Base-by-base conservation (phyloP, 2,888 invertebrate genomes). In the Liopterus haemorrhoidalis region DNA sequence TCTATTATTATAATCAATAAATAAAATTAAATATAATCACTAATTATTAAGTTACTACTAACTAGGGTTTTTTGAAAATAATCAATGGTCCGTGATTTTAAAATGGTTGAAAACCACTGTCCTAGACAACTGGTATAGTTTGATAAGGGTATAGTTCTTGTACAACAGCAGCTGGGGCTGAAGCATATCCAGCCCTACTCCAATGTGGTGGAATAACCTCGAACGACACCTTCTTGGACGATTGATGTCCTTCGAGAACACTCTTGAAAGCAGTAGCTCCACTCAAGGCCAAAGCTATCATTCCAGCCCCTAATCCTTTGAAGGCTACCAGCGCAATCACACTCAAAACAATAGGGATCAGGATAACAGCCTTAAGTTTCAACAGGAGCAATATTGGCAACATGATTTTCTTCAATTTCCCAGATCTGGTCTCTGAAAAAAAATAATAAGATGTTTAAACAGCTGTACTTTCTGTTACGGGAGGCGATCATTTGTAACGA, bases 301-400 rank as follows among this genome's bases (percentile, higher is more conserved):
- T 59, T 36, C 81, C 78, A 20, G 76, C 73, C 46, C 76, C 78
- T 41, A 82, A 68, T 41, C 79, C 80, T 64, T 80, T 81, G 56
- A 81, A 72, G 5, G 81, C 77, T 36, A 81, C 70, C 49, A 81
- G 64, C n/a, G 76, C 76, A 32, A 82, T 72, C 44, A 74, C 60
- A 16, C 76, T 73, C 50, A 82, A 69, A 32, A 79, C 61, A 18
- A 79, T 70, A 20, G 81, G 80, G 39, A 81, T 61, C 32, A 80
- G 67, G 22, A 81, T 68, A 27, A 74, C 70, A 39, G 77, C 73
- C 62, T 81, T 81, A 55, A 82, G 60, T 60, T 78, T 78, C 59
- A 82, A 60, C 15, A 75, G 70, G 53, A 82, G 62, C 16, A 82
- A 66, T 37, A 81, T 60, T n/a, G 82, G 81, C 32, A 82, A 57